These are phyloP conservation scores for Scolopax mira DNA, from an alignment of 2,113 vertebrate species.

Conservation along the genomic window DNA sequence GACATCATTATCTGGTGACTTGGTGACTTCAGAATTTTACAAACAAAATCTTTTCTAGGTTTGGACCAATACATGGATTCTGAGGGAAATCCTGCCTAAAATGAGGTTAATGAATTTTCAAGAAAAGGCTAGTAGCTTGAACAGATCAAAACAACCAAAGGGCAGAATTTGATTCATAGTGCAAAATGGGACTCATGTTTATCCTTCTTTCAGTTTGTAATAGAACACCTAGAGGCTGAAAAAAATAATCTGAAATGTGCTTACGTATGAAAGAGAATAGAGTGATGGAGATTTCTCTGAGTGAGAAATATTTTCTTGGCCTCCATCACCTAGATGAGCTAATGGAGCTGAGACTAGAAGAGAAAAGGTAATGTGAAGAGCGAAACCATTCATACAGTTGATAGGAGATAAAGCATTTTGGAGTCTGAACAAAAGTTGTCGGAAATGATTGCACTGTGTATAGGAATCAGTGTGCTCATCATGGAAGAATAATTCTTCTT, in stretches of 20 bases:
- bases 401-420: background rate
- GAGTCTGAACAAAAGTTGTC: too few relatives aligned
- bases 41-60: background rate
- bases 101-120: background rate
- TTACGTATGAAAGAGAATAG: background rate
- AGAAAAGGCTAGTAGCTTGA: background rate
- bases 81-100: background rate
- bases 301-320: background rate
- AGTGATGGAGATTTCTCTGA: background rate
- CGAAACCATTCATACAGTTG: background rate
- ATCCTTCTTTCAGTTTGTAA: background rate
- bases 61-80: background rate
- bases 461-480: background rate
- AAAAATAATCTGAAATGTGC: background rate
- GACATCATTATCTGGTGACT: background rate
- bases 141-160: background rate
- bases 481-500: background rate
- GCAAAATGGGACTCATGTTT: background rate
- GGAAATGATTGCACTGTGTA: background rate
- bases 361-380: background rate
- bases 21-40: background rate
- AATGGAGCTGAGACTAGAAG: background rate
- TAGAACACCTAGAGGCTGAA: background rate
- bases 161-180: background rate
- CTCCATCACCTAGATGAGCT: background rate